Evolutionary conservation across 2,888 invertebrate species (phyloP).

Genomic region (Caenorhabditis wallacei): DNA sequence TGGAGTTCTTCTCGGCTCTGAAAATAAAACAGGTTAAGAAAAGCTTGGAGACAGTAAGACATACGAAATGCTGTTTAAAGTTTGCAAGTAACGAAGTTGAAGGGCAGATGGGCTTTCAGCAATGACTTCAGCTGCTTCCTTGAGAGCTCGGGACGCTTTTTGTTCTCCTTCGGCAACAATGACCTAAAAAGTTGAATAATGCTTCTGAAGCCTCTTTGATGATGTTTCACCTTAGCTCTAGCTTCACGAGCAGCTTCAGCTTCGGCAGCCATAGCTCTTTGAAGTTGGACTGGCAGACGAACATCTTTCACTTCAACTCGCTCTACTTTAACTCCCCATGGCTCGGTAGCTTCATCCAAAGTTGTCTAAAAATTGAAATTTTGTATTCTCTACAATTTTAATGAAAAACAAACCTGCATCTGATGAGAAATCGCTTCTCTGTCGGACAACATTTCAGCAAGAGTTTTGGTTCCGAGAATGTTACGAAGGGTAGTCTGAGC

Average conservation of each 20-base stretch:
- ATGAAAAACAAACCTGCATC: slow-evolving; percentile 75
- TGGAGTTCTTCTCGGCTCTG: slow-evolving; percentile 82
- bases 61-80: slow-evolving; percentile 87
- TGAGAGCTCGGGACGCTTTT: slow-evolving; percentile 91
- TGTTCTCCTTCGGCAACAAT: slow-evolving; percentile 96
- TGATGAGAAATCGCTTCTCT: slow-evolving; percentile 91
- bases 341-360: slow-evolving; percentile 85
- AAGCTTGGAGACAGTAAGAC: not conserved
- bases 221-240: slow-evolving; percentile 75
- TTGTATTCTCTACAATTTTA: not conserved
- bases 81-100: slow-evolving; percentile 94
- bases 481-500: slow-evolving; percentile 84
- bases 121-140: slow-evolving; percentile 94
- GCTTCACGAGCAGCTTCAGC: slow-evolving; percentile 95
- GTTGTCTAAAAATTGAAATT: slow-evolving; percentile 79
- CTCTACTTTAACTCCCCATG: slow-evolving; percentile 85
- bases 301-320: slow-evolving; percentile 87
- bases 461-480: slow-evolving; percentile 88
- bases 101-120: slow-evolving; percentile 94
- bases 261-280: slow-evolving; percentile 96
- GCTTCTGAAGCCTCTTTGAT: too few relatives aligned
- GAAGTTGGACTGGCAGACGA: slow-evolving; percentile 92
- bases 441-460: slow-evolving; percentile 97
- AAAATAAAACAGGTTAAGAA: slow-evolving; percentile 33
- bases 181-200: slow-evolving; percentile 54